Conservation (phyloP, 1,140 invertebrate species). For the Orchesella cincta region DNA sequence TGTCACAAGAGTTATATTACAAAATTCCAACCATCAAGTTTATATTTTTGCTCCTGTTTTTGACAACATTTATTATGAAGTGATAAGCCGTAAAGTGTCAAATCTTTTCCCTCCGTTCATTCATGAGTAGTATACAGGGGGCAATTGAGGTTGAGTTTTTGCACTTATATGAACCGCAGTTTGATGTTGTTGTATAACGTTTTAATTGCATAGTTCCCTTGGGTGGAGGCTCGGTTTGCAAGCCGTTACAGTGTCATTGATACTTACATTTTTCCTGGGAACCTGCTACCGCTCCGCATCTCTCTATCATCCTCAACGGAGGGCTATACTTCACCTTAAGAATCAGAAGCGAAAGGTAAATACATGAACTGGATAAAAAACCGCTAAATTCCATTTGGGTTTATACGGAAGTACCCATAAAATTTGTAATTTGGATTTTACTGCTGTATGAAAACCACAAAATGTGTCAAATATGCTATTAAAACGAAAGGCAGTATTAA, state of each 20-base stretch:
- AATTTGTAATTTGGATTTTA: neutral
- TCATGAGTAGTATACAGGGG: neutral
- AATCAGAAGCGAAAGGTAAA: constrained; percentile 77
- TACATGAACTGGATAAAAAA: constrained; percentile 58
- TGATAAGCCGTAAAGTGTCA: constrained; percentile 10
- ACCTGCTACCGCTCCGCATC: constrained; percentile 87
- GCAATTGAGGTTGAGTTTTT: too few relatives aligned
- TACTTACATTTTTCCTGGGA: constrained; percentile 80
- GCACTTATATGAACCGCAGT: too few relatives aligned
- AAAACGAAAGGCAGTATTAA: too few relatives aligned
- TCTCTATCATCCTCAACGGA: constrained; percentile 80
- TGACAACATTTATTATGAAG: constrained; percentile 23
- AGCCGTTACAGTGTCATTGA: constrained; percentile 77
- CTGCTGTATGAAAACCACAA: too few relatives aligned
- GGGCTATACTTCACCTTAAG: constrained; percentile 86
- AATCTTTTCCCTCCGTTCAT: neutral
- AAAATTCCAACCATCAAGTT: too few relatives aligned
- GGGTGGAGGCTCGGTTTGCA: constrained; percentile 82
- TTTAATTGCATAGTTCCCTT: constrained; percentile 69
- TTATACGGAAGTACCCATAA: neutral
- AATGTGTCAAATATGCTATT: neutral
- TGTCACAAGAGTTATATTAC: too few relatives aligned
- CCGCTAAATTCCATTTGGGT: neutral
- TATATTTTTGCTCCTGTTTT: too few relatives aligned
- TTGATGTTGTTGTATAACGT: neutral